These are phyloP conservation scores for Criorhina ranunculi DNA, from an alignment of 2,888 invertebrate species.

Conservation along the genomic window DNA sequence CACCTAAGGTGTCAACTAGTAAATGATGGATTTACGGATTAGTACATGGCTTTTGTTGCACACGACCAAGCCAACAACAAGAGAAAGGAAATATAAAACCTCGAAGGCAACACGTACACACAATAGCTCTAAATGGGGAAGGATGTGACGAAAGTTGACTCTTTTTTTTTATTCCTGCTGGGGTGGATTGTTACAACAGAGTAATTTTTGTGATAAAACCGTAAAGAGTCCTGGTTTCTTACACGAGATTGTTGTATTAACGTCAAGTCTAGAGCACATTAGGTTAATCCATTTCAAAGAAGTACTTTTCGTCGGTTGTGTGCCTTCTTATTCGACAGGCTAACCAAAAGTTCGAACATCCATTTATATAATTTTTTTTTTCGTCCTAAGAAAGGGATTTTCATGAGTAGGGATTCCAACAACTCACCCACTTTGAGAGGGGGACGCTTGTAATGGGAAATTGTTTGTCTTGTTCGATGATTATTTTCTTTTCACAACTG, in stretches of 20 bases:
- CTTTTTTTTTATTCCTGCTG: slow-evolving; percentile 6
- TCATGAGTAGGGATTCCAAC: slow-evolving; percentile 17
- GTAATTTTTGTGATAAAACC: slow-evolving; percentile 22
- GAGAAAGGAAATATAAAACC: slow-evolving; percentile 7
- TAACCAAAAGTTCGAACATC: slow-evolving; percentile 37
- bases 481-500: slow-evolving; percentile 62
- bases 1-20: slow-evolving; percentile 64
- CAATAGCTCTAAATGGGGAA: slow-evolving; percentile 19
- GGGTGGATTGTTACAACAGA: slow-evolving; percentile 7
- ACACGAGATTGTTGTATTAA: slow-evolving; percentile 63
- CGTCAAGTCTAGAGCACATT: slow-evolving; percentile 65
- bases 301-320: slow-evolving; percentile 38
- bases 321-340: slow-evolving; percentile 10
- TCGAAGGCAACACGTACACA: slow-evolving; percentile 51
- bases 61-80: slow-evolving; percentile 30
- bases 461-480: slow-evolving; percentile 71
- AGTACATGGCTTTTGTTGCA: slow-evolving; percentile 69
- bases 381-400: slow-evolving; percentile 35
- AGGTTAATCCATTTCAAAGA: slow-evolving; percentile 67
- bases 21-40: slow-evolving; percentile 75
- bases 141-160: slow-evolving; percentile 27
- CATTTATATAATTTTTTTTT: slow-evolving; percentile 11
- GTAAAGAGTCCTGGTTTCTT: slow-evolving; percentile 29
- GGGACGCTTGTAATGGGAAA: slow-evolving; percentile 67
- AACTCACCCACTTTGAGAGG: slow-evolving; percentile 17